Evolutionary conservation across 2,797 vertebrate species (phyloP).

Genomic region (Thunnus albacares): DNA sequence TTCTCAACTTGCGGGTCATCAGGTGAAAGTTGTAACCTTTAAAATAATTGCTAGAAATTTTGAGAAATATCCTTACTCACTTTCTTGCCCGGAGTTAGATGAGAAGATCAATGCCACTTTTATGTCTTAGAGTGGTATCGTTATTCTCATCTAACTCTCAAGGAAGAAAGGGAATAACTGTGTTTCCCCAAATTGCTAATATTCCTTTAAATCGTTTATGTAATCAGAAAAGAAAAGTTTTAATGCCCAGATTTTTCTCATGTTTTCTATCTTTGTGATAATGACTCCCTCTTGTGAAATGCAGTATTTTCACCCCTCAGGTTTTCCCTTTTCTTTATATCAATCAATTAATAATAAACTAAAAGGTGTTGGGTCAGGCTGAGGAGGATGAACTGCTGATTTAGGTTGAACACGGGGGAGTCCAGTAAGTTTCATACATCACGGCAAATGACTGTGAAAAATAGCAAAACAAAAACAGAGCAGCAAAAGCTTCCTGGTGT

Average conservation of each 20-base stretch:
- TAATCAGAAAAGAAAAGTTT: neutral
- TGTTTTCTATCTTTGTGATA: slow-evolving; percentile 14
- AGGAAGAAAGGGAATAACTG: neutral
- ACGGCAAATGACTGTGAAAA: slow-evolving; percentile 45
- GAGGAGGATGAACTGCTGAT: slow-evolving; percentile 37
- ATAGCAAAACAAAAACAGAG: slow-evolving; percentile 16
- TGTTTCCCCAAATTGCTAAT: slow-evolving; percentile 17
- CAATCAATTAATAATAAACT: neutral
- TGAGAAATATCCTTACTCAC: neutral
- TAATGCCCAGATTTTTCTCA: neutral
- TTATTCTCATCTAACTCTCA: neutral
- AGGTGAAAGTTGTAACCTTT: neutral
- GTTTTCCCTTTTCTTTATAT: neutral
- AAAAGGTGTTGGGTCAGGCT: neutral
- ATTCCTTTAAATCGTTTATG: neutral
- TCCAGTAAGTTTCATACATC: slow-evolving; percentile 39
- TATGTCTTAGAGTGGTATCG: neutral
- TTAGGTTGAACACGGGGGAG: slow-evolving; percentile 15
- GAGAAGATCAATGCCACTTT: neutral
- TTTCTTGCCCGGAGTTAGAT: neutral
- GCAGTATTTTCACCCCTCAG: neutral
- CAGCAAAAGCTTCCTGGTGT: slow-evolving; percentile 67
- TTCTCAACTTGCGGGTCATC: slow-evolving; percentile 9
- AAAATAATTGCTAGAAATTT: slow-evolving; percentile 22
- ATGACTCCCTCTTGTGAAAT: neutral